Base-by-base conservation (phyloP, 2,113 vertebrate genomes). In the Peromyscus californicus region DNA sequence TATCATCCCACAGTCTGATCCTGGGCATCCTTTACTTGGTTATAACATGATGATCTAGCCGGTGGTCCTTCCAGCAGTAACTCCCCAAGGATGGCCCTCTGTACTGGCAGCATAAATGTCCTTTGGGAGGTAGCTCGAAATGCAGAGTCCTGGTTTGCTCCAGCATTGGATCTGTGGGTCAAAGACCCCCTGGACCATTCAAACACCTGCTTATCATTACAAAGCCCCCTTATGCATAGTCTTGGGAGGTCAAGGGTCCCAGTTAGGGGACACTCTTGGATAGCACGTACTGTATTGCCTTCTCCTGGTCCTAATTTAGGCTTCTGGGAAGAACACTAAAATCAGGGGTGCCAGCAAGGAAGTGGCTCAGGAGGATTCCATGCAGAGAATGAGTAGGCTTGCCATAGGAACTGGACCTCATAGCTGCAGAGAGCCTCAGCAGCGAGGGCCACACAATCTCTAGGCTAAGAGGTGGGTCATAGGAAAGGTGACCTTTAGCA, bases 251-350 rank as follows among this genome's bases (percentile, higher is more conserved):
- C 79, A 91, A 1, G 51, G 22, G 31, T 57, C n/a, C 31, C 5
- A 0, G 24, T 13, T 70, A 65, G 70, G n/a, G 17, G 61, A 26
- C 48, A 6, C 8, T 26, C 6, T 39, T 16, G 11, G 29, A 11
- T n/a, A 54, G 39, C 2, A 42, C 67, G 33, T 16, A 74, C n/a
- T n/a, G n/a, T 3, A 0, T 13, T 3, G 4, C 24, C 57, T n/a
- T 84, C 54, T 74, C 48, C 21, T 9, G 29, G 42, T 10, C 29
- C 26, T 24, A 33, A 45, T 15, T 48, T 21, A 54, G 54, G 33
- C 33, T 54, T 85, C 39, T 26, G 17, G 1, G 65, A 84, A 45
- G 10, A 36, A n/a, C 2, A 12, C 19, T 67, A 22, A 78, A 85
- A 89, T 57, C 59, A 33, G 61, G 59, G 26, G n/a, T 2, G 4